Evolutionary conservation across 2,113 vertebrate genomes (phyloP).

Genomic region (Bambusicola thoracicus): DNA sequence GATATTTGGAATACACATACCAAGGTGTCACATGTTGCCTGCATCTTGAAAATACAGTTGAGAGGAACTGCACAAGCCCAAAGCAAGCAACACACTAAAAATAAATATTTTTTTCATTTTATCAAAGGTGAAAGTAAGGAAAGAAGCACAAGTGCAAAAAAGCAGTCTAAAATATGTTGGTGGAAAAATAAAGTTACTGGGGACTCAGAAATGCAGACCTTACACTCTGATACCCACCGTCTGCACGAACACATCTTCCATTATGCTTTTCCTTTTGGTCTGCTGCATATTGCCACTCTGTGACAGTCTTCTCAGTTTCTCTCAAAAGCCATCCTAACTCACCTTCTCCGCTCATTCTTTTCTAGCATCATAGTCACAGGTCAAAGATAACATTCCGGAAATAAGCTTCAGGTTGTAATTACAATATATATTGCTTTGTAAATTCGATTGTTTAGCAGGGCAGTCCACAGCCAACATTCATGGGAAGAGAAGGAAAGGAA

Average conservation of each 20-base stretch:
- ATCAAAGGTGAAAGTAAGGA: not conserved
- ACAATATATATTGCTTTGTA: conserved; percentile 69
- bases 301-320: not conserved
- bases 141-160: not conserved
- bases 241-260: not conserved
- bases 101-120: not conserved
- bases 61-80: not conserved
- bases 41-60: not conserved
- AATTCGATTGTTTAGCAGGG: conserved; percentile 47
- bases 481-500: conserved; percentile 12
- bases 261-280: not conserved
- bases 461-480: not conserved
- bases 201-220: not conserved
- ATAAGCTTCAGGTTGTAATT: conserved; percentile 69
- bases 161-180: not conserved
- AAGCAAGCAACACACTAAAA: not conserved
- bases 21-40: not conserved
- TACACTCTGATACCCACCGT: not conserved
- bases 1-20: not conserved
- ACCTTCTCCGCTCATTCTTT: conserved; percentile 44
- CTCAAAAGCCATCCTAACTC: conserved; percentile 9
- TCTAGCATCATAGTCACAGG: not conserved
- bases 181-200: not conserved
- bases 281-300: not conserved
- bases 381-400: conserved; percentile 67